phyloP scores from a whole-genome alignment of 2,888 invertebrate genomes.

The Norana najaformis region DNA sequence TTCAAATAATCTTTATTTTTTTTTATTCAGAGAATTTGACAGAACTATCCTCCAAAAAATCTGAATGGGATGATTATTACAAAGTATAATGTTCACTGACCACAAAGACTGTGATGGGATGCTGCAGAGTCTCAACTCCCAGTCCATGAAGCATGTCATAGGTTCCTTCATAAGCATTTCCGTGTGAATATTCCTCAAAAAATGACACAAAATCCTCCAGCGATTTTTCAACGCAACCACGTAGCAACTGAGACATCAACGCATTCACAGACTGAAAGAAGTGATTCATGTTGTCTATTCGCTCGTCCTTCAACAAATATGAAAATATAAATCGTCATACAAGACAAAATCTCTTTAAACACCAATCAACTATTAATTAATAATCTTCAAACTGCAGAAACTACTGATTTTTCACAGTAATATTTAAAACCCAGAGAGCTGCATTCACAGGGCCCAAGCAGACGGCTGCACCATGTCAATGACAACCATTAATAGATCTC shows the following conservation, averaged over 20 bases:
- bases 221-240: conserved; percentile 57
- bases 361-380: no score
- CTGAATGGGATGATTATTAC: background rate
- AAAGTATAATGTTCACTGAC: conserved; percentile 45
- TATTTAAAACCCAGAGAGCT: background rate
- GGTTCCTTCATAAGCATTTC: conserved; percentile 57
- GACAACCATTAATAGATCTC: no score
- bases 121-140: conserved; percentile 52
- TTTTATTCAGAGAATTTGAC: no score
- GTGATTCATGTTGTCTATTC: conserved; percentile 68
- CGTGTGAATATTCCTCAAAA: conserved; percentile 55
- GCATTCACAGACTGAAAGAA: conserved; percentile 75
- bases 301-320: conserved; percentile 46
- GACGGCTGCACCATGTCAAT: background rate
- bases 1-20: no score
- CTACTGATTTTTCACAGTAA: background rate
- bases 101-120: conserved; percentile 56
- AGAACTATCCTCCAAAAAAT: no score
- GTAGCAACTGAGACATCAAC: conserved; percentile 78
- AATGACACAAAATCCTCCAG: conserved; percentile 57
- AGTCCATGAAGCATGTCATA: conserved; percentile 56
- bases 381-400: background rate
- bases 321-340: background rate
- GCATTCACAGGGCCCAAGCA: background rate
- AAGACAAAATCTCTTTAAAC: background rate